A percentile compares a stretch with the other conserved stretches of the same genome.
phyloP scores from a whole-genome alignment of 1,140 invertebrate species.

The Brachionus rubens region DNA sequence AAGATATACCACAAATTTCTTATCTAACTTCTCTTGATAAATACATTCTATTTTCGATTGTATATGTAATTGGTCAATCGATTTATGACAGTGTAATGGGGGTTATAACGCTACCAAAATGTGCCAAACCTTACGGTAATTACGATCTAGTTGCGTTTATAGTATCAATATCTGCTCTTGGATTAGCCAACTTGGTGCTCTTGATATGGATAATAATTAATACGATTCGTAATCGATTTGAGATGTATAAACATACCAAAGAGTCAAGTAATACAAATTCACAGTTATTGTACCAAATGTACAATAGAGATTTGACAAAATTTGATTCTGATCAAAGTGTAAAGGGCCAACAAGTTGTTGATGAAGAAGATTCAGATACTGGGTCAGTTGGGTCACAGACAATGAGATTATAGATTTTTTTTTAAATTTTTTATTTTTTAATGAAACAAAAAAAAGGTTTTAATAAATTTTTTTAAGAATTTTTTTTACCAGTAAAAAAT shows the following conservation, averaged over 20 bases:
- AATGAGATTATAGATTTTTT: constrained; percentile 1
- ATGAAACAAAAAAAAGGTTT: background rate
- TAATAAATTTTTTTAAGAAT: background rate
- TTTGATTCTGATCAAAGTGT: background rate
- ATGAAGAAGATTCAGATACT: background rate
- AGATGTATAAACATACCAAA: constrained; percentile 11
- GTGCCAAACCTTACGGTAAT: background rate
- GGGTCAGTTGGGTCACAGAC: constrained; percentile 12
- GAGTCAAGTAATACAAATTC: background rate
- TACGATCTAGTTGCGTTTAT: constrained; percentile 6
- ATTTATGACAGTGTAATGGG: constrained; percentile 31
- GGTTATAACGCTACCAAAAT: background rate
- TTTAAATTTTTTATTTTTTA: background rate
- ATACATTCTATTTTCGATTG: constrained; percentile 18
- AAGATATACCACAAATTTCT: constrained; percentile 26
- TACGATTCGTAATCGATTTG: constrained; percentile 1
- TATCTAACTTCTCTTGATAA: constrained; percentile 28
- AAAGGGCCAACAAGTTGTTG: background rate
- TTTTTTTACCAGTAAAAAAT: constrained; percentile 41
- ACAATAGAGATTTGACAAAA: background rate
- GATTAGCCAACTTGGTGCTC: background rate
- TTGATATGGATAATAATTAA: background rate
- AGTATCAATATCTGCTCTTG: background rate
- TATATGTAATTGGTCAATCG: background rate
- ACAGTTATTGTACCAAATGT: background rate